Conservation (phyloP, 2,113 vertebrate species). For the Uria aalge region DNA sequence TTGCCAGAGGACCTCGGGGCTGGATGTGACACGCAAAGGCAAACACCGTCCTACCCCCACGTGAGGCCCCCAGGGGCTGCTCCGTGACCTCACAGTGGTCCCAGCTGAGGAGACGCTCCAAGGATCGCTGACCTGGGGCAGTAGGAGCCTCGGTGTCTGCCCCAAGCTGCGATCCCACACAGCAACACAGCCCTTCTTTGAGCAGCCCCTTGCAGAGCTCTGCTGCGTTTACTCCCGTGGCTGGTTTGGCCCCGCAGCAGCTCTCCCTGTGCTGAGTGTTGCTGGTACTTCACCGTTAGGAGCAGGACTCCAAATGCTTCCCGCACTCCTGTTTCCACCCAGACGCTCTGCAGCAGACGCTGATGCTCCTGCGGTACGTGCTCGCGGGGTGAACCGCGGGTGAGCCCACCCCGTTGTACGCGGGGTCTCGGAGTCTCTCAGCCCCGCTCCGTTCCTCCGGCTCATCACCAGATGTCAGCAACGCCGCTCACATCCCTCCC, state of each 20-base stretch:
- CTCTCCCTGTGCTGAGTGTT: fast-evolving
- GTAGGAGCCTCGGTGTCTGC: background rate
- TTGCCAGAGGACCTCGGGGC: background rate
- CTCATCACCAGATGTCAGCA: background rate
- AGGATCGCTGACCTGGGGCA: fast-evolving
- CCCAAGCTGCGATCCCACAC: background rate
- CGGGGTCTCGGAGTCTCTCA: fast-evolving
- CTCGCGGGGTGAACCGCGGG: fast-evolving
- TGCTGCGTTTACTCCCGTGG: background rate
- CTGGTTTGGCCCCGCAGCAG: background rate
- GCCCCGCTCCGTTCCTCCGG: fast-evolving
- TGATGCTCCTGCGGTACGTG: background rate
- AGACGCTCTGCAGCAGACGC: background rate
- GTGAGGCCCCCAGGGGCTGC: background rate
- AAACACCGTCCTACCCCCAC: background rate
- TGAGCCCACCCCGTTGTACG: background rate
- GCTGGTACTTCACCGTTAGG: background rate
- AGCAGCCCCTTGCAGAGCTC: background rate
- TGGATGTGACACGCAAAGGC: background rate
- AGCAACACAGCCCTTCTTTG: too few relatives aligned
- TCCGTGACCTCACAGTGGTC: background rate
- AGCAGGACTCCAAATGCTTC: background rate
- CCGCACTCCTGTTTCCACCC: background rate
- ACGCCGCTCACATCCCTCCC: background rate
- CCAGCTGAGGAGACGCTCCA: background rate